phyloP scores from a whole-genome alignment of 2,888 invertebrate genomes.

The Stegophylla sp. region DNA sequence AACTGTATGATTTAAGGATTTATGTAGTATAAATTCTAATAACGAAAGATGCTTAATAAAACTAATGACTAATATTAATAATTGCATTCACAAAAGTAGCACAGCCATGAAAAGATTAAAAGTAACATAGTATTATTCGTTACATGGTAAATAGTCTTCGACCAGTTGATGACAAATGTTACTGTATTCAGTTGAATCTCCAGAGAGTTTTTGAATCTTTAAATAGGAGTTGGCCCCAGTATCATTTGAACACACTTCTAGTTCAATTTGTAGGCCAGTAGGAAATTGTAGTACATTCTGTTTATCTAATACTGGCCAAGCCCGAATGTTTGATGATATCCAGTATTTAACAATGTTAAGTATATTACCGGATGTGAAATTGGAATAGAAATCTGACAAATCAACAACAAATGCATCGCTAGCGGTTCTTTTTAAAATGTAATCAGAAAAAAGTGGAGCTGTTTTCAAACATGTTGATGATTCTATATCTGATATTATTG shows the following conservation, averaged over 20 bases:
- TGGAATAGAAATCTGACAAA: conserved; percentile 80
- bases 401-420: conserved; percentile 71
- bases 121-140: conserved; percentile 50
- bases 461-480: conserved; percentile 46
- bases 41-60: conserved; percentile 39
- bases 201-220: conserved; percentile 85
- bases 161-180: conserved; percentile 87
- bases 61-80: conserved; percentile 58
- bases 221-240: conserved; percentile 68
- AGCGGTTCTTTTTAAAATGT: conserved; percentile 54
- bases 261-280: conserved; percentile 84
- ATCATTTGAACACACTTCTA: conserved; percentile 79
- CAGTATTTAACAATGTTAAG: conserved; percentile 75
- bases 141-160: conserved; percentile 55
- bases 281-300: conserved; percentile 72
- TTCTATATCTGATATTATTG: conserved; percentile 30
- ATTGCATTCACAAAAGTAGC: conserved; percentile 58
- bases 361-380: conserved; percentile 79
- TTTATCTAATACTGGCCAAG: conserved; percentile 70
- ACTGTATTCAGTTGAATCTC: conserved; percentile 85
- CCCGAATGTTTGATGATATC: conserved; percentile 65
- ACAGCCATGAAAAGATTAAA: conserved; percentile 55
- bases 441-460: conserved; percentile 50
- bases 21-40: conserved; percentile 18
- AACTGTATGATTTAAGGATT: conserved; percentile 9